A percentile compares a stretch with the other conserved stretches of the same genome.
Evolutionary conservation across 2,888 invertebrate species (phyloP).

Genomic region (Limnephilus marmoratus): DNA sequence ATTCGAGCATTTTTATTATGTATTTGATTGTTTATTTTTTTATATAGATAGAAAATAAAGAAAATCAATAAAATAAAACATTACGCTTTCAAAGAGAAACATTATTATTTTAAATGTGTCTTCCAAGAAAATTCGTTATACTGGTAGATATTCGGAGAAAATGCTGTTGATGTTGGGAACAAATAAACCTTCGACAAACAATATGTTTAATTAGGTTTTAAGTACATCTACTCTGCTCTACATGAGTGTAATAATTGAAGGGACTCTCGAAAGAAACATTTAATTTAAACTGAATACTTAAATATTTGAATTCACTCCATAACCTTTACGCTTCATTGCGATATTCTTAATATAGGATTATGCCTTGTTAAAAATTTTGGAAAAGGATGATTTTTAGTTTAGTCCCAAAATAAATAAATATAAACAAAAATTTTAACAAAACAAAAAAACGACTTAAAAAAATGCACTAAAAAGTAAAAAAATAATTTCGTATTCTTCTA

Average conservation of each 20-base stretch:
- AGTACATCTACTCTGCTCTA: no score
- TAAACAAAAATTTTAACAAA: no score
- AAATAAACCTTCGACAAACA: not conserved
- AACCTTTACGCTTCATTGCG: no score
- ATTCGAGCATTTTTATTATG: not conserved
- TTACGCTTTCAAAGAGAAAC: not conserved
- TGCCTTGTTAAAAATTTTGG: no score
- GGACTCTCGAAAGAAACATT: not conserved
- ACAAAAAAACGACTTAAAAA: no score
- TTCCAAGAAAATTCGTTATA: not conserved
- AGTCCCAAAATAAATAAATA: no score
- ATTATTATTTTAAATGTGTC: not conserved
- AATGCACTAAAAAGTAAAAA: no score
- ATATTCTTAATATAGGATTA: no score
- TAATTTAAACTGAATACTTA: not conserved
- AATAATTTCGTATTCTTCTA: no score
- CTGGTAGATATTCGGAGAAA: not conserved
- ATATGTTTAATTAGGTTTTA: not conserved
- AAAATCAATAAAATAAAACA: not conserved
- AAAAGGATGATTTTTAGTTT: no score
- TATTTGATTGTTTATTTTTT: not conserved
- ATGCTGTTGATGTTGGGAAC: not conserved
- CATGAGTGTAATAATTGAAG: not conserved
- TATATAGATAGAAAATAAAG: no score
- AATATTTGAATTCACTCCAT: no score